Percentiles rank a stretch among this genome's conserved stretches.
These are phyloP conservation scores for Clarias platycephalus DNA, from an alignment of 2,797 vertebrate genomes.

Conservation along the genomic window DNA sequence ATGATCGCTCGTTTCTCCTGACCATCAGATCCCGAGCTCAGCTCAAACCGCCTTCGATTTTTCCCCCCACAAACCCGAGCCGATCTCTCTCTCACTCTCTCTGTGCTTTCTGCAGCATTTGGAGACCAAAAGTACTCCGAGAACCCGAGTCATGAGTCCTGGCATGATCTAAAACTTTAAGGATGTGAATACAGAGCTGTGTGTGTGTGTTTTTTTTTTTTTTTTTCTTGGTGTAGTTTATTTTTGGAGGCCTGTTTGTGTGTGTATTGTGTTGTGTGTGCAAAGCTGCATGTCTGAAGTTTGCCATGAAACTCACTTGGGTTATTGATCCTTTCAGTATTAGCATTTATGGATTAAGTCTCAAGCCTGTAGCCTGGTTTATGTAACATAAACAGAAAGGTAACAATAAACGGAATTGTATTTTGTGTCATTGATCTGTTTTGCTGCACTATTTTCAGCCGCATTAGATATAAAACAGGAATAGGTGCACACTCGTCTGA, in stretches of 20 bases:
- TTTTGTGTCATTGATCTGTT: constrained; percentile 8
- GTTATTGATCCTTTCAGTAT: constrained; percentile 33
- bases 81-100: constrained; percentile 76
- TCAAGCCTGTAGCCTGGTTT: constrained; percentile 14
- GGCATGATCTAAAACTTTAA: constrained; percentile 18
- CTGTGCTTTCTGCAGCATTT: constrained; percentile 64
- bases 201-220: not conserved
- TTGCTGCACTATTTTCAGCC: not conserved
- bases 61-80: constrained; percentile 74
- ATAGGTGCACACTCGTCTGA: not conserved
- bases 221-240: not conserved
- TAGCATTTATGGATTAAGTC: constrained; percentile 29
- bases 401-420: constrained; percentile 8
- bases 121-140: constrained; percentile 55
- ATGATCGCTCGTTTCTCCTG: constrained; percentile 27
- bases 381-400: constrained; percentile 14
- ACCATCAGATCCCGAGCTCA: constrained; percentile 75
- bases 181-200: not conserved
- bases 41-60: constrained; percentile 82
- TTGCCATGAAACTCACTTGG: constrained; percentile 37
- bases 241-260: constrained; percentile 21
- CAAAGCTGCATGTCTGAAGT: constrained; percentile 30
- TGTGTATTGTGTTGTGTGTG: not conserved
- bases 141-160: constrained; percentile 46
- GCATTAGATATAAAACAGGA: not conserved